A percentile compares a stretch with the other conserved stretches of the same genome.
Evolutionary conservation across 2,797 vertebrate species (phyloP).

Genomic region (Hippopotamyrus pictus): DNA sequence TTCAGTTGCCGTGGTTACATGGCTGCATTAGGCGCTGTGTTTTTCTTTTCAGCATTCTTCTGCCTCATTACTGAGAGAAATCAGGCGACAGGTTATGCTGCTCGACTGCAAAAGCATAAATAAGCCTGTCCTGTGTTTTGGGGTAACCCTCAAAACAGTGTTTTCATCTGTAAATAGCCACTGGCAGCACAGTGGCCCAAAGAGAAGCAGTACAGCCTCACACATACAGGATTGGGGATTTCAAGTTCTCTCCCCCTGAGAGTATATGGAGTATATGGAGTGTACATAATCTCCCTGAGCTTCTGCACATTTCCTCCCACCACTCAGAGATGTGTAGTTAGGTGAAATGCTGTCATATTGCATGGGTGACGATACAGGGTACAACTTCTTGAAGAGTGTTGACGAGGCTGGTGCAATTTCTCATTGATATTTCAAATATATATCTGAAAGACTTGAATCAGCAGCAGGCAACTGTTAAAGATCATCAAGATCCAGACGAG

Average conservation of each 20-base stretch:
- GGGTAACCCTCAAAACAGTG: background rate
- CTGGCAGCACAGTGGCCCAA: background rate
- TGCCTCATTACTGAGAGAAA: background rate
- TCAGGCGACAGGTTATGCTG: background rate
- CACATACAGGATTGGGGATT: background rate
- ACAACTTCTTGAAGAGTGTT: background rate
- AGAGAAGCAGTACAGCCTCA: background rate
- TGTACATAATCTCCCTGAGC: background rate
- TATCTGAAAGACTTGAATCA: background rate
- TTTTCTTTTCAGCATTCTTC: background rate
- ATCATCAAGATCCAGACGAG: background rate
- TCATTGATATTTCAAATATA: background rate
- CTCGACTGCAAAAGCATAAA: background rate
- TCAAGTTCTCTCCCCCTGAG: background rate
- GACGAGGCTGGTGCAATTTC: background rate
- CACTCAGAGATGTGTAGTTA: background rate
- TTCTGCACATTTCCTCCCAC: background rate
- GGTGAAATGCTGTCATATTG: background rate
- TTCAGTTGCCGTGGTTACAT: background rate
- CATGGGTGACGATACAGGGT: background rate
- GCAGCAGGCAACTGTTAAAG: background rate
- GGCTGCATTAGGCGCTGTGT: background rate
- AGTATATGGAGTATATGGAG: background rate
- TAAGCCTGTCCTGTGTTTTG: background rate
- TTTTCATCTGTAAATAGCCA: background rate